Base-by-base conservation (phyloP, 2,797 vertebrate genomes). In the Benthosema pterotum region DNA sequence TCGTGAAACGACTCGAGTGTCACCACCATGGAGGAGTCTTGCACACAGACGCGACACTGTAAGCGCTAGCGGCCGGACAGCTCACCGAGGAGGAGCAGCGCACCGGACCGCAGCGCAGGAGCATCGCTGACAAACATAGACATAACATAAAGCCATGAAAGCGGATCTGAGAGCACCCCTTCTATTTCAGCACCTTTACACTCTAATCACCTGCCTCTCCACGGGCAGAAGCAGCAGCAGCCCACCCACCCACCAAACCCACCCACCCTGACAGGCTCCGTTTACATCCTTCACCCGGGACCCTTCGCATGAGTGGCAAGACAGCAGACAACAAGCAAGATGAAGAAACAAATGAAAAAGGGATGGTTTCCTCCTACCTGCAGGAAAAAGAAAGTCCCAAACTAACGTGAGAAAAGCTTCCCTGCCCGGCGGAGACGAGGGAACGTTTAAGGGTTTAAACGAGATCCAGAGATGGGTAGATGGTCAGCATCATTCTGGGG, bases 311-410 rank as follows among this genome's bases (percentile, higher is more conserved):
- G n/a, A n/a, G n/a, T 3, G 3, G n/a, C 12, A 4, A 14, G 14
- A 46, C n/a, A 46, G 12, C n/a, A 46, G 49, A 18, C 0, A 16
- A 18, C 11, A 11, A 17, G 16, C 18, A 15, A 62, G 49, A 11
- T 43, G 14, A 72, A 63, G 71, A 0, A 15, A n/a, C n/a, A 19
- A 19, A 63, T 52, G 67, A 69, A 72, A 43, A 60, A 13, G 18
- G 72, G 50, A 50, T 65, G 50, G 67, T n/a, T 71, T 19, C 65
- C n/a, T n/a, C 88, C 83, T 89, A 91, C 89, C 89, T 90, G 63
- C 42, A 67, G 32, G 32, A 38, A 1, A 38, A 80, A 63, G 48
- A 47, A 58, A 38, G 52, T 78, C 71, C 77, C 69, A 72, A 68
- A 71, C 67, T 75, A 82, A 74, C 43, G 47, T 56, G 74, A 69